These are phyloP conservation scores for Eulemur rubriventer DNA, from an alignment of 2,797 vertebrate species.

Conservation along the genomic window DNA sequence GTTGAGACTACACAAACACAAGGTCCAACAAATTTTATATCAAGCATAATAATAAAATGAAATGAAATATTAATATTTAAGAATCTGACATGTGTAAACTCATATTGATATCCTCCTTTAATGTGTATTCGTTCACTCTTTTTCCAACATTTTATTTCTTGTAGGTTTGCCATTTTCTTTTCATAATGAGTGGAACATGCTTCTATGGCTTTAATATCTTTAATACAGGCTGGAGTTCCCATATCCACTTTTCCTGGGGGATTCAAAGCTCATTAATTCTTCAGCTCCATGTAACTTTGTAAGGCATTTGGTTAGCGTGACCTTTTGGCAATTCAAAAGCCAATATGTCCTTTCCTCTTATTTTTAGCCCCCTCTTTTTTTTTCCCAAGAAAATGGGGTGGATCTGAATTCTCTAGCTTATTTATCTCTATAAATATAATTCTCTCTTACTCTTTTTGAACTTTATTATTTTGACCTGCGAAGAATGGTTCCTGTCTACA, in stretches of 20 bases:
- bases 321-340: neutral
- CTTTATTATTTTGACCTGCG: neutral
- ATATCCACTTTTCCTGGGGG: neutral
- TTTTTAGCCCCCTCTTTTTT: neutral
- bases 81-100: neutral
- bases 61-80: neutral
- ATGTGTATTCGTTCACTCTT: neutral
- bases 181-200: neutral
- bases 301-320: neutral
- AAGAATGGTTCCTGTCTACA: neutral
- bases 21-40: neutral
- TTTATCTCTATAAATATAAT: neutral
- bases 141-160: neutral
- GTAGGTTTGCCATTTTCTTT: neutral
- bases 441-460: neutral
- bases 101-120: neutral
- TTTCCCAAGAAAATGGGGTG: neutral
- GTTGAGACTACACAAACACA: neutral
- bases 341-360: neutral
- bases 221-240: neutral
- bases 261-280: neutral
- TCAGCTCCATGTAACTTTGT: neutral
- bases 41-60: neutral
- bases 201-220: neutral
- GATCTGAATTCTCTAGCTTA: neutral